Evolutionary conservation across 2,113 vertebrate species (phyloP).

Genomic region (Protobothrops mucrosquamatus): DNA sequence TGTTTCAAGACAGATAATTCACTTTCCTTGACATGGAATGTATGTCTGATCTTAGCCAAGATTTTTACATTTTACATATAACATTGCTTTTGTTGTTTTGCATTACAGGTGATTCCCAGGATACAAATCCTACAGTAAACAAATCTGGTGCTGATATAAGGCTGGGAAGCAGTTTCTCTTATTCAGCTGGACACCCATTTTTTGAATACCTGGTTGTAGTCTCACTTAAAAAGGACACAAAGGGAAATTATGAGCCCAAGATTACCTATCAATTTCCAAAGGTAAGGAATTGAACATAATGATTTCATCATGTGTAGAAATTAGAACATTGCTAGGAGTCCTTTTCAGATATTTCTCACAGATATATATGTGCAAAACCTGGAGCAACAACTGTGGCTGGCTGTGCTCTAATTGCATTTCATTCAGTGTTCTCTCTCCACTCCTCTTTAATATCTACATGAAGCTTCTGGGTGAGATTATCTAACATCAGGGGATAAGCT

Average conservation of each 20-base stretch:
- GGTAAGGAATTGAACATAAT: constrained; percentile 66
- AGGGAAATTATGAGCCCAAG: constrained; percentile 79
- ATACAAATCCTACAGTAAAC: constrained; percentile 31
- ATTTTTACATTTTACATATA: background rate
- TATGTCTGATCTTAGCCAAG: background rate
- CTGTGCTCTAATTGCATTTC: background rate
- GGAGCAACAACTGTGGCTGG: background rate
- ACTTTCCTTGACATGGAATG: background rate
- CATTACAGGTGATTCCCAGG: constrained; percentile 57
- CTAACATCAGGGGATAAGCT: background rate
- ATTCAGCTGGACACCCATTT: constrained; percentile 83
- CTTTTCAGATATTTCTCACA: background rate
- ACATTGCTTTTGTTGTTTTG: constrained; percentile 8
- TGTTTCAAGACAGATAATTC: background rate
- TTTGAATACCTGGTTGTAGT: constrained; percentile 96
- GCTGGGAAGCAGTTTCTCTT: constrained; percentile 48
- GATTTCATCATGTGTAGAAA: background rate
- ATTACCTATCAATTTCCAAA: constrained; percentile 97
- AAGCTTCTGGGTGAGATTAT: background rate
- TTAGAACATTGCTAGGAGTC: background rate
- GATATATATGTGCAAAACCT: background rate
- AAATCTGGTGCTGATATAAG: constrained; percentile 6
- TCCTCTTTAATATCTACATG: background rate
- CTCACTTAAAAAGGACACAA: constrained; percentile 75
- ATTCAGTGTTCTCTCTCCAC: background rate